phyloP scores from a whole-genome alignment of 2,797 vertebrate genomes.

The Neomorphus geoffroyi region DNA sequence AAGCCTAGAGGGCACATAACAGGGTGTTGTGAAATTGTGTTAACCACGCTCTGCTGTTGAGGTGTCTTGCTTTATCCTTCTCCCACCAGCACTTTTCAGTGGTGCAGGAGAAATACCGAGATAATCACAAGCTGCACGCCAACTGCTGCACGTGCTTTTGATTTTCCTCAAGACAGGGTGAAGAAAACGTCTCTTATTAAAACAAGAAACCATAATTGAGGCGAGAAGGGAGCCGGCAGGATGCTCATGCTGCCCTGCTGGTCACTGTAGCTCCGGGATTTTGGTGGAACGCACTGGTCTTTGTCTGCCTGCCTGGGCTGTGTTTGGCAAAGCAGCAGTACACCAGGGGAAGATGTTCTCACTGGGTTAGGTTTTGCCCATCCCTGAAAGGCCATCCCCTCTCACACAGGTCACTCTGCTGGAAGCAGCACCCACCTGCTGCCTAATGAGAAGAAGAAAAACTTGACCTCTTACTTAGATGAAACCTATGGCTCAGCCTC shows the following conservation, averaged over 20 bases:
- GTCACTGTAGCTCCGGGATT: background rate
- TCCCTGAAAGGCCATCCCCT: background rate
- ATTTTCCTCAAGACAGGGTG: background rate
- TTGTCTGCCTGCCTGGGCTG: background rate
- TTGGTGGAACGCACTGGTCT: rapidly evolving
- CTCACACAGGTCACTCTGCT: background rate
- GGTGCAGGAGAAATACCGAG: background rate
- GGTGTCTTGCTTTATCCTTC: background rate
- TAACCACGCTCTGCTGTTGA: background rate
- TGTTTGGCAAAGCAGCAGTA: background rate
- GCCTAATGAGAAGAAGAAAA: background rate
- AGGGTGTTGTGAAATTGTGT: background rate
- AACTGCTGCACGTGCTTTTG: background rate
- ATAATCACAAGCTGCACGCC: rapidly evolving
- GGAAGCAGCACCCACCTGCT: background rate
- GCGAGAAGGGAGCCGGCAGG: background rate
- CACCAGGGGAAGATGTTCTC: background rate
- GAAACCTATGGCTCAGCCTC: background rate
- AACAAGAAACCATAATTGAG: background rate
- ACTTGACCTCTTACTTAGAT: background rate
- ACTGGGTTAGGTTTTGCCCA: rapidly evolving
- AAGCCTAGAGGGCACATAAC: background rate
- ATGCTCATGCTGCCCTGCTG: background rate
- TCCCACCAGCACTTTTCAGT: background rate
- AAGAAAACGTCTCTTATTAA: background rate